Base-by-base conservation (phyloP, 2,888 invertebrate species). In the Deilephila elpenor region DNA sequence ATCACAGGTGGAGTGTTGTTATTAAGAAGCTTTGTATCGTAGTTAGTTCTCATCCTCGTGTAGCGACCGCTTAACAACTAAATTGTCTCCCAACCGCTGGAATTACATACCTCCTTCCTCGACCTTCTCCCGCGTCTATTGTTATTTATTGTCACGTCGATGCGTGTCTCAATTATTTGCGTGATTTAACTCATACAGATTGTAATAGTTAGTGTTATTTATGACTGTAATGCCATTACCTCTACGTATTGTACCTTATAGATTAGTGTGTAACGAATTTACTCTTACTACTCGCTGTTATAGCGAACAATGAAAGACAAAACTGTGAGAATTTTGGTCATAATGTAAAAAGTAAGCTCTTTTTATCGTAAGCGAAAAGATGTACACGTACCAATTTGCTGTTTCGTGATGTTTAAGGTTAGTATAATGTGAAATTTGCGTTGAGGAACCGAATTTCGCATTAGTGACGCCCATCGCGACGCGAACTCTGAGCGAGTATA, bases 291-390 rank as follows among this genome's bases (percentile, higher is more conserved):
- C 86, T 93, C 93, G 93, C 93, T 90, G 80, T 80, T 81, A 88
- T n/a, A 88, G 94, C 93, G 93, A 93, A 90, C 91, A 91, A 95
- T 93, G 95, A 95, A 95, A 95, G 95, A 95, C 95, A 95, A 94
- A 94, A 92, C 93, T 94, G 94, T 95, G 94, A 95, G 94, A 95
- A 92, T 93, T 92, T 91, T 91, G 89, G 89, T 91, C 93, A 84
- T 93, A 93, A 89, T 93, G 92, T 93, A 93, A 91, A 92, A 92
- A 90, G 89, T 93, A 91, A 93, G 91, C 91, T 91, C 89, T 89
- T 89, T 67, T 84, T 89, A 88, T 89, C 84, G 81, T 93, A 91
- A 90, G 89, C 86, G 85, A 89, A 85, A 85, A 84, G 80, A 86
- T 89, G 84, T 88, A 83, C 86, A 86, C 82, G 80, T 86, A 75